These are phyloP conservation scores for Euplexia lucipara DNA, from an alignment of 2,888 invertebrate genomes.

Conservation along the genomic window DNA sequence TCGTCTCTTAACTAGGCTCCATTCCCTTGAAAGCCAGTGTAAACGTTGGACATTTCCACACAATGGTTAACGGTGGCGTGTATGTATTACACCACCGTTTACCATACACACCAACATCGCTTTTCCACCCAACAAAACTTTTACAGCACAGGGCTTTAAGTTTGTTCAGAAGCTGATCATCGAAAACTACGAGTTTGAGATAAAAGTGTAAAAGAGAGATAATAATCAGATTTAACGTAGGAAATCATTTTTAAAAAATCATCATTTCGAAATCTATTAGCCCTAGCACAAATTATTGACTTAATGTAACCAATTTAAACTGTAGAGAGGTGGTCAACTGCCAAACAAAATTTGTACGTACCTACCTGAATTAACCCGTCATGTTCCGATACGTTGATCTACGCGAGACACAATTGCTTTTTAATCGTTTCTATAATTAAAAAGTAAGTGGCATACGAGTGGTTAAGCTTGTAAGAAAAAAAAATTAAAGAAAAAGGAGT, in stretches of 20 bases:
- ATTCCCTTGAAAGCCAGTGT: slow-evolving; percentile 51
- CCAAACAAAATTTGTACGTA: too few species aligned
- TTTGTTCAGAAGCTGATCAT: slow-evolving; percentile 26
- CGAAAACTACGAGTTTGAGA: background rate
- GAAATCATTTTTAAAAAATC: slow-evolving; percentile 32
- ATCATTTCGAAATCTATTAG: too few species aligned
- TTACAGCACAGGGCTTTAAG: slow-evolving; percentile 48
- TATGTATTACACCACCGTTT: background rate
- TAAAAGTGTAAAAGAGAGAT: background rate
- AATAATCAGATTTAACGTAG: slow-evolving; percentile 1
- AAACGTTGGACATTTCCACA: slow-evolving; percentile 57
- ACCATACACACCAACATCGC: slow-evolving; percentile 48
- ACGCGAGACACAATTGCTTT: too few species aligned
- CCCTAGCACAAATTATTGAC: too few species aligned
- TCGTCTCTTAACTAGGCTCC: background rate
- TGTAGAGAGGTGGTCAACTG: too few species aligned
- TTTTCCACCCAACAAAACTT: slow-evolving; percentile 63
- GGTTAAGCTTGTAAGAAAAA: too few species aligned
- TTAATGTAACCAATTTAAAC: too few species aligned
- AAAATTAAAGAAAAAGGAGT: too few species aligned
- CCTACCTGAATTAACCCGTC: too few species aligned
- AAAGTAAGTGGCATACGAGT: too few species aligned
- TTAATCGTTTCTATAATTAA: too few species aligned
- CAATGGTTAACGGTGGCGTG: slow-evolving; percentile 61
- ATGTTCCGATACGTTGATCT: too few species aligned